Base-by-base conservation (phyloP, 53 echinoderm and acorn worm genomes). In the Echinarachnius parma region DNA sequence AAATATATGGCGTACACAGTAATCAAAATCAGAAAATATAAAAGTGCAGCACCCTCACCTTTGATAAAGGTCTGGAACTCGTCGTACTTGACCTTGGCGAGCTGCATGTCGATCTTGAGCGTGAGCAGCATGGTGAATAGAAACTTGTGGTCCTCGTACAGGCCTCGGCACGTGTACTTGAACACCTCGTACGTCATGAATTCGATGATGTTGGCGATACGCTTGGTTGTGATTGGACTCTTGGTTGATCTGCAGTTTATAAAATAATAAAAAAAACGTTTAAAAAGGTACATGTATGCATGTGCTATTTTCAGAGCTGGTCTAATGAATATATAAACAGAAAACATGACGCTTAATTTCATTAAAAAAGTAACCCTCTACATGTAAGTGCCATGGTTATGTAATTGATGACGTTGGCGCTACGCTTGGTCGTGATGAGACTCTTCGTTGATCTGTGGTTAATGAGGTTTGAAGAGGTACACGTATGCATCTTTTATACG, bases 91-190 rank as follows among this genome's bases (percentile, higher is more conserved):
- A 98, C 80, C 81, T 83, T 91, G 61, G 81, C 83, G 4, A 80
- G 59, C 42, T 98, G 98, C 64, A 98, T 85, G 79, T 92, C 98
- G 58, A 98, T 92, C 92, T 98, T 98, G 65, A 98, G 86, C 22
- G 98, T 88, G 49, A 98, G 67, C 16, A 98, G 86, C 16, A 98
- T 69, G 15, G 98, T 98, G 68, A 92, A 98, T 58, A 98, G 87
- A 83, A 98, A 98, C 75, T 98, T 98, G 44, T 98, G 98, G 62
- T 98, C 86, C 82, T 98, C 98, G 62, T 96, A 96, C 56, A 96
- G 77, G 19, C 96, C 96, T n/a, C 96, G 68, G 21, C 82, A 84
- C 5, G 96, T 96, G 83, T 96, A 96, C 67, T 85, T 87, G 28
- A 93, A 93, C 21, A 89, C 85, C 75, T 91, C 96, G 31, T 84